Conservation (phyloP, 2,113 vertebrate species). For the Eubucco bourcierii region DNA sequence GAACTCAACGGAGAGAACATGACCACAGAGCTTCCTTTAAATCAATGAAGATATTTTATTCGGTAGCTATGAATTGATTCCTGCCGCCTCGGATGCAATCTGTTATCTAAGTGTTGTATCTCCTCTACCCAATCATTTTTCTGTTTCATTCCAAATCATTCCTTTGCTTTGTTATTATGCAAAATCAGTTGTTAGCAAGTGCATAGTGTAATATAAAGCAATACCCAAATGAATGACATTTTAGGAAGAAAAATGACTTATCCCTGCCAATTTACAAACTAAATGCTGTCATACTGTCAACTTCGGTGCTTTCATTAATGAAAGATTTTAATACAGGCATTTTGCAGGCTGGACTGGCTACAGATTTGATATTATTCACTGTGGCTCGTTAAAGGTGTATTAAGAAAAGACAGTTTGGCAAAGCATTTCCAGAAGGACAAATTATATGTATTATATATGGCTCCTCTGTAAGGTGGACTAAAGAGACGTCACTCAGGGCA, state of each 20-base stretch:
- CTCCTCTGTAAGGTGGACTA: background rate
- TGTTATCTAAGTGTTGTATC: background rate
- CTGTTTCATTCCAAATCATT: background rate
- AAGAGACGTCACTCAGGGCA: background rate
- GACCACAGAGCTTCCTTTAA: background rate
- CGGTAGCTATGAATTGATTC: background rate
- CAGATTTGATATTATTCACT: slow-evolving; percentile 13
- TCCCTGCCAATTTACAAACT: background rate
- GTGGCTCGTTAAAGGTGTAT: slow-evolving; percentile 25
- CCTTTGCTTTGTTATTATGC: background rate
- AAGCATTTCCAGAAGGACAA: slow-evolving; percentile 42
- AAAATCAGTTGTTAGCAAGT: background rate
- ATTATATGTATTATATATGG: background rate
- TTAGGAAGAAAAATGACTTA: slow-evolving; percentile 37
- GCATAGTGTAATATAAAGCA: background rate
- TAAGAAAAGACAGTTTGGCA: background rate
- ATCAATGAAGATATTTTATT: slow-evolving; percentile 5
- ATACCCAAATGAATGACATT: background rate
- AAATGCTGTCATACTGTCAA: slow-evolving; percentile 39
- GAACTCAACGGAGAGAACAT: background rate
- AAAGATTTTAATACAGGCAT: slow-evolving; percentile 27
- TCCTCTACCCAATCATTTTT: background rate
- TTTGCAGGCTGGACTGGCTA: background rate
- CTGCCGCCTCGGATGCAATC: background rate
- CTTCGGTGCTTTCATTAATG: slow-evolving; percentile 18